These are phyloP conservation scores for Colinus virginianus DNA, from an alignment of 2,113 vertebrate species.

Conservation along the genomic window DNA sequence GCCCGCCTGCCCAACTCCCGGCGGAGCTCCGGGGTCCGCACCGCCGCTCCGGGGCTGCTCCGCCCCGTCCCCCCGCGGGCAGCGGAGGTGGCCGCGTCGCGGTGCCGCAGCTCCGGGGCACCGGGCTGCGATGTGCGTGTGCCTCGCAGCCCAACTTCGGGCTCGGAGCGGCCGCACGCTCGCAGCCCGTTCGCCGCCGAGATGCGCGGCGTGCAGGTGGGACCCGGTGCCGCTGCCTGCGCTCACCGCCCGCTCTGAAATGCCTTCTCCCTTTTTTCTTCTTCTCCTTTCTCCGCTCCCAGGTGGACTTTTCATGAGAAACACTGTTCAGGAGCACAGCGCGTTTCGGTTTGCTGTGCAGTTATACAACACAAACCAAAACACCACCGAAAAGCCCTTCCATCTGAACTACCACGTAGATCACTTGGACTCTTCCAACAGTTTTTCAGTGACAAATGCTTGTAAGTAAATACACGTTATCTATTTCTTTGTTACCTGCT, in stretches of 20 bases:
- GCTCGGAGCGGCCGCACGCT: background rate
- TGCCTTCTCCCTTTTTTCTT: background rate
- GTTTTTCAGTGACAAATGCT: slow-evolving; percentile 98
- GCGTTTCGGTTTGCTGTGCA: slow-evolving; percentile 98
- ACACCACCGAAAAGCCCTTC: slow-evolving; percentile 98
- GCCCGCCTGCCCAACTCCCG: too few relatives aligned
- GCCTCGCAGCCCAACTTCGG: slow-evolving; percentile 5
- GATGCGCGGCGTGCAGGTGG: background rate
- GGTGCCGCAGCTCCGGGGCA: background rate
- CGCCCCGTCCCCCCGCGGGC: background rate
- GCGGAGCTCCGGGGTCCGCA: too few relatives aligned
- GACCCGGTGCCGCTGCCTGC: background rate
- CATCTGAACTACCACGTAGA: slow-evolving; percentile 99
- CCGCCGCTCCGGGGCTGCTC: background rate
- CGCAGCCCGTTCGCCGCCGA: background rate
- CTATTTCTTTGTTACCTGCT: background rate
- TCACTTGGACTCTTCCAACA: slow-evolving; percentile 99
- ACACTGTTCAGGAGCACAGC: slow-evolving; percentile 99
- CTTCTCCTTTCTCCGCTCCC: slow-evolving; percentile 47
- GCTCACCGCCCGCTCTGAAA: background rate
- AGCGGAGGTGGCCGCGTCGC: background rate
- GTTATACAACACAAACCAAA: slow-evolving; percentile 99
- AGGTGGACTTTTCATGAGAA: slow-evolving; percentile 99
- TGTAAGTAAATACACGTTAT: slow-evolving; percentile 87
- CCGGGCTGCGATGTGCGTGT: background rate